Base-by-base conservation (phyloP, 1,140 invertebrate genomes). In the Adelges cooleyi region DNA sequence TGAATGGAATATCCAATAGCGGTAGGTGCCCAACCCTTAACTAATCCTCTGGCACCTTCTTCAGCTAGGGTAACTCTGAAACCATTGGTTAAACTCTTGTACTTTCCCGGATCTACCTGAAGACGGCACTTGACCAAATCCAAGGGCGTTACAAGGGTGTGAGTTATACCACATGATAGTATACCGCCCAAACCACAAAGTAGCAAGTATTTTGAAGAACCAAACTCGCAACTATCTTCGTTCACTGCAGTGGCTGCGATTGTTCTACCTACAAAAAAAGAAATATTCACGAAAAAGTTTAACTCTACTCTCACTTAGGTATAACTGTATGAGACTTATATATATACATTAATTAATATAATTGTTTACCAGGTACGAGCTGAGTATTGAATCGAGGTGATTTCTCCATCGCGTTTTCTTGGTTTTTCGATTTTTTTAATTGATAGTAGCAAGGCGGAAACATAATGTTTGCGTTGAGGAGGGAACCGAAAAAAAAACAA, bases 11-110 rank as follows among this genome's bases (percentile, higher is more conserved):
- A 92, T 11, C 89, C 89, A 70, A 90, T 80, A 18, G 83, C 74
- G 8, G 89, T 92, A 9, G 89, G 89, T 8, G 89, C 87, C 89
- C 89, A 92, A 68, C 89, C 89, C 72, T 84, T 84, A 8, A 77
- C 82, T n/a, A 92, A 75, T 54, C 84, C 87, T 62, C 79, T 70
- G 0, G 79, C 33, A 6, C 89, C 89, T 68, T 86, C 87, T 73
- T 92, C 89, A 29, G 71, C 71, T 29, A 80, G 70, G 0, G 85
- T 85, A 54, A 82, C 74, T 65, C 76, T 79, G 75, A 87, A 86
- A 11, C 86, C 86, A 71, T 76, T 79, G 67, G 82, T 73, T 51
- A 88, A 80, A 65, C 79, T 81, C 70, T 84, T 84, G 74, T 88
- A 87, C 71, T 87, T 88, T 11, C 69, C 80, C 2, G 83, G 81